Evolutionary conservation across 2,797 vertebrate species (phyloP).

Genomic region (Halcyon smyrnensis): DNA sequence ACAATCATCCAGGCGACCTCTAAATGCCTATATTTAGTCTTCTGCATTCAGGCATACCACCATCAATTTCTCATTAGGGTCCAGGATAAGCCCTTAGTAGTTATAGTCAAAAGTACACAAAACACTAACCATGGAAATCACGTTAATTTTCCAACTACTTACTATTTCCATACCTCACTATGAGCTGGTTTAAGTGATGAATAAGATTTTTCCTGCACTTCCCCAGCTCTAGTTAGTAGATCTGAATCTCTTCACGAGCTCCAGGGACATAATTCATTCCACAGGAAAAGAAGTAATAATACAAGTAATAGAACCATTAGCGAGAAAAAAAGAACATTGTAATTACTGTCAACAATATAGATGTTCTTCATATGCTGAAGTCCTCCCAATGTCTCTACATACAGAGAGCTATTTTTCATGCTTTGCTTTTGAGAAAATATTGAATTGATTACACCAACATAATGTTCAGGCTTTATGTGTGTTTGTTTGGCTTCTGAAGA

Average conservation of each 20-base stretch:
- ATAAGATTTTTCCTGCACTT: neutral
- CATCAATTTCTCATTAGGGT: neutral
- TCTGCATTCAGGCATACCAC: neutral
- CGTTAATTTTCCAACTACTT: neutral
- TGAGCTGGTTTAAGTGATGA: neutral
- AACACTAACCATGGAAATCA: neutral
- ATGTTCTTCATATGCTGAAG: neutral
- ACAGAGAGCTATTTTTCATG: neutral
- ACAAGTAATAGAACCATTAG: neutral
- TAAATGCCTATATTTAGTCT: neutral
- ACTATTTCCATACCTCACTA: neutral
- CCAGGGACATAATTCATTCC: neutral
- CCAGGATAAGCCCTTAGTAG: neutral
- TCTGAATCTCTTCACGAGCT: neutral
- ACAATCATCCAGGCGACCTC: neutral
- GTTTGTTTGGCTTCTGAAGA: neutral
- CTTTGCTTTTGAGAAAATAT: neutral
- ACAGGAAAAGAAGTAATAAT: neutral
- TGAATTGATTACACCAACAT: neutral
- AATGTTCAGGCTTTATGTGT: neutral
- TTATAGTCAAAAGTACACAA: neutral
- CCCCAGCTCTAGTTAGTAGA: neutral
- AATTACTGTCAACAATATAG: neutral
- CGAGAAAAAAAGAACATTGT: neutral
- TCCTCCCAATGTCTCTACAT: neutral